Base-by-base conservation (phyloP, 2,797 vertebrate genomes). In the Anabacerthia variegaticeps region DNA sequence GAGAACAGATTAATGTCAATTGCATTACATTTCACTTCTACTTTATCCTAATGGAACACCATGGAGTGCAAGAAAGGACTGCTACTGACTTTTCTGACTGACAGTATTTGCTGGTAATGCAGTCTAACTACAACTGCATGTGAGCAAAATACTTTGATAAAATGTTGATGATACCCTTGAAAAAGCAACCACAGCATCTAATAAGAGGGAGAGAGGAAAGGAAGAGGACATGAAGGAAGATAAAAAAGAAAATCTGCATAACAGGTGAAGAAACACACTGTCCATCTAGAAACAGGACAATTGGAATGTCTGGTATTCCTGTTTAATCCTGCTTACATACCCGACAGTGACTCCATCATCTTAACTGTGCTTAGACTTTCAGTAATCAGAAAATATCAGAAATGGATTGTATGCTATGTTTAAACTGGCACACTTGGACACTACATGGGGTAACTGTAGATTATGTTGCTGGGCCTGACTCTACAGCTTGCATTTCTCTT, bases 191-290 rank as follows among this genome's bases (percentile, higher is more conserved):
- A 36, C 17, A 74, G 55, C 5, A 11, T 71, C 44, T 34, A 85
- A 36, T 19, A 32, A 87, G 51, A 87, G 27, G 32, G 7, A 93
- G 11, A 88, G 15, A 66, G 61, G 30, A 56, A 74, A 83, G 39
- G 51, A 69, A 58, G 41, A 44, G 34, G n/a, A 26, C 20, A 24
- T 21, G 36, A 13, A 90, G 55, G 41, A 73, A 77, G 54, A 65
- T 61, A 24, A 78, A 66, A 75, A 59, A 67, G 18, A 84, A 69
- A 69, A 82, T 48, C 43, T 76, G 49, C 4, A 1, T 52, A 83
- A 89, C 44, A 92, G 85, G 41, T 76, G 75, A 94, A 92, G 62
- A 89, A 95, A 75, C 39, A 79, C 49, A 75, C 48, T 77, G 16
- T 82, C 68, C 9, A 0, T 41, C 39, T 44, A 89, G 78, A 76